Evolutionary conservation across 2,888 invertebrate species (phyloP).

Genomic region (Suillia variegata): DNA sequence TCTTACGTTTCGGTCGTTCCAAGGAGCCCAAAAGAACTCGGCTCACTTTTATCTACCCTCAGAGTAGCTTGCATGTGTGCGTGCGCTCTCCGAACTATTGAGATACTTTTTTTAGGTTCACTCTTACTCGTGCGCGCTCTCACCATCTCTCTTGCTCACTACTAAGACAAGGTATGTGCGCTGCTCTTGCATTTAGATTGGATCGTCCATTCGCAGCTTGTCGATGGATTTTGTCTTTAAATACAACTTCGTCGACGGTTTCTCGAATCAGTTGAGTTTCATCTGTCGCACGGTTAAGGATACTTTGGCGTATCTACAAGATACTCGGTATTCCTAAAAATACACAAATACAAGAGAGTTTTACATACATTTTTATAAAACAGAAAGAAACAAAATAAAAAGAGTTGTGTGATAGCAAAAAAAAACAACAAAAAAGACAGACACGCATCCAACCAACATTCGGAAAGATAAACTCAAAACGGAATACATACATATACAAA

Average conservation of each 20-base stretch:
- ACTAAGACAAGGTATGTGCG: conserved; percentile 8
- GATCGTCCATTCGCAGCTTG: conserved; percentile 22
- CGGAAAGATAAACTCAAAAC: conserved; percentile 11
- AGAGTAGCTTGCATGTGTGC: neutral
- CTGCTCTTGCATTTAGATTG: conserved; percentile 19
- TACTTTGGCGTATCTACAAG: too few relatives aligned
- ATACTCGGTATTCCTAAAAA: neutral
- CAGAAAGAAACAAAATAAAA: neutral
- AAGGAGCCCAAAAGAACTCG: too few relatives aligned
- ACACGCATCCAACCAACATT: conserved; percentile 12
- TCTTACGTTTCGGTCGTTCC: neutral
- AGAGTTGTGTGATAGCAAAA: too few relatives aligned
- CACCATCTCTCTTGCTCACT: conserved; percentile 17
- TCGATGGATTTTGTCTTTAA: conserved; percentile 45
- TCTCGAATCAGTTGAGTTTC: conserved; percentile 53
- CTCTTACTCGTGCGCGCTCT: conserved; percentile 5
- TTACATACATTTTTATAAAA: conserved; percentile 12
- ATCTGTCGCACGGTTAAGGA: conserved; percentile 49
- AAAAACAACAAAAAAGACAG: too few relatives aligned
- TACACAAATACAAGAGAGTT: neutral
- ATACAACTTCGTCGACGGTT: conserved; percentile 55
- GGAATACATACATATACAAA: too few relatives aligned
- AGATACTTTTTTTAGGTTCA: neutral
- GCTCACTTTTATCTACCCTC: neutral
- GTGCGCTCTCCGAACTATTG: neutral